Conservation (phyloP, 2,113 vertebrate genomes). For the Gyps fulvus region DNA sequence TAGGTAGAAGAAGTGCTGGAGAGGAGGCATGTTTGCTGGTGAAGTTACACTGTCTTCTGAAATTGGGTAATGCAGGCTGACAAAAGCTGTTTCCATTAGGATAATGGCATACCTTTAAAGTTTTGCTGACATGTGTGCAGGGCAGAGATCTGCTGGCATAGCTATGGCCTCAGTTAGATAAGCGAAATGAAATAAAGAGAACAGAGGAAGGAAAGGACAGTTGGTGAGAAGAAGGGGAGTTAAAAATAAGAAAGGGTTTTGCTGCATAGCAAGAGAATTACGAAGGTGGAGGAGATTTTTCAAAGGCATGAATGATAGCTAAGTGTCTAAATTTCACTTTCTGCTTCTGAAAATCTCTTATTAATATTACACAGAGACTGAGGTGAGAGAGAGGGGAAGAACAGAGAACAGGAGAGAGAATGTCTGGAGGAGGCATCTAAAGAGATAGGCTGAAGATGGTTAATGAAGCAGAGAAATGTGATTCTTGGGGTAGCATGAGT, state of each 20-base stretch:
- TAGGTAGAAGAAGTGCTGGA: not conserved
- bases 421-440: not conserved
- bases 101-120: not conserved
- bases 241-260: not conserved
- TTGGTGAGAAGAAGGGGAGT: not conserved
- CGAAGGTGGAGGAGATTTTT: slow-evolving; percentile 1
- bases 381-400: not conserved
- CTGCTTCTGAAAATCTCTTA: not conserved
- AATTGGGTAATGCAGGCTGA: not conserved
- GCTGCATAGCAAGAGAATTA: not conserved
- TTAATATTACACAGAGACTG: not conserved
- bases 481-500: not conserved
- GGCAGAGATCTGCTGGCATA: not conserved
- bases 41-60: not conserved
- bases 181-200: not conserved
- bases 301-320: not conserved
- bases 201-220: not conserved
- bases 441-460: not conserved
- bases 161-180: not conserved
- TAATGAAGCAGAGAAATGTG: not conserved
- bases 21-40: not conserved
- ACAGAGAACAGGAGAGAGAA: not conserved
- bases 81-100: not conserved
- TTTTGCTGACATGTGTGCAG: not conserved
- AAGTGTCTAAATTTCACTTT: not conserved